A percentile compares a stretch with the other conserved stretches of the same genome.
These are phyloP conservation scores for Thereva unica DNA, from an alignment of 2,888 invertebrate genomes.

Conservation along the genomic window DNA sequence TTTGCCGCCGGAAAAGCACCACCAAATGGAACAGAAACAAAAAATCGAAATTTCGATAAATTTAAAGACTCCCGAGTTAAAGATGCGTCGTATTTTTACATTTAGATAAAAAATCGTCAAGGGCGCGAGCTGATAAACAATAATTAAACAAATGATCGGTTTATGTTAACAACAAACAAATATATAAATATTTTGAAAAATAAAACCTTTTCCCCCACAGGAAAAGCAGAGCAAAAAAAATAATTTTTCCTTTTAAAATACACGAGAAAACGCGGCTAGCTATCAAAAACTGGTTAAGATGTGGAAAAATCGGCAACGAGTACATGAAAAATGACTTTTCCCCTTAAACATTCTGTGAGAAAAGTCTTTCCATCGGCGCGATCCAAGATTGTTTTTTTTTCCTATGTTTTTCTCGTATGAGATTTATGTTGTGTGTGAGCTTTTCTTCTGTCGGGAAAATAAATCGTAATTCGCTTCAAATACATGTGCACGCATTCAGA, in stretches of 20 bases:
- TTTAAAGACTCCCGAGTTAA: too few species aligned
- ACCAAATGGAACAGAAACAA: too few species aligned
- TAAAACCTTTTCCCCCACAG: neutral
- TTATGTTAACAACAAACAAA: neutral
- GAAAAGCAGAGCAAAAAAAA: neutral
- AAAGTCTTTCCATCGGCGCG: conserved; percentile 36
- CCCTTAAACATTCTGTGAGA: conserved; percentile 40
- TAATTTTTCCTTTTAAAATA: conserved; percentile 1
- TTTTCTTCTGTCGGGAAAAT: conserved; percentile 26
- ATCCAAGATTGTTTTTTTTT: conserved; percentile 30
- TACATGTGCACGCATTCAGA: neutral
- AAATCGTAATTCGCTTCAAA: conserved; percentile 20
- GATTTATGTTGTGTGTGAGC: conserved; percentile 32
- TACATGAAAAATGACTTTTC: conserved; percentile 41
- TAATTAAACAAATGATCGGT: neutral
- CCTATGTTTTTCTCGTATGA: conserved; percentile 21
- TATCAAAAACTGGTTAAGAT: conserved; percentile 41
- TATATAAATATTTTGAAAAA: neutral
- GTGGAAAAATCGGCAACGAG: conserved; percentile 37
- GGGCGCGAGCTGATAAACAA: conserved; percentile 18
- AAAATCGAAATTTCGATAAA: too few species aligned
- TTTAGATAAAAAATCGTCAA: conserved; percentile 9
- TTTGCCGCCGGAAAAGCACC: too few species aligned
- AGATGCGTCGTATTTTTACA: too few species aligned
- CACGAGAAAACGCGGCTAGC: conserved; percentile 40